Evolutionary conservation across 2,797 vertebrate genomes (phyloP).

Genomic region (Cephalopachus bancanus): DNA sequence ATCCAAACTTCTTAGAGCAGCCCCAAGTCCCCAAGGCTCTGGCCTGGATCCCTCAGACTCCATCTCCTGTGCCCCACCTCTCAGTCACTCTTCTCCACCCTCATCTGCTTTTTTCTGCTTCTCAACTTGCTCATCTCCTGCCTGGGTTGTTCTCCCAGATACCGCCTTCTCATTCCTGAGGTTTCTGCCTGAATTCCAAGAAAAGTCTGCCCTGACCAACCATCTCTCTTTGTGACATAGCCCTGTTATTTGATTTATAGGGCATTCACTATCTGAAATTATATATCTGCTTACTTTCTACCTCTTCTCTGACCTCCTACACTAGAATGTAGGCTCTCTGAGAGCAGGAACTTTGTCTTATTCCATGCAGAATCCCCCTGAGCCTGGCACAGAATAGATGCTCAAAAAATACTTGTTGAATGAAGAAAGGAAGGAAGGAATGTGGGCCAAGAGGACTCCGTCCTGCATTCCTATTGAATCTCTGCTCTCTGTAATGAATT

Average conservation of each 20-base stretch:
- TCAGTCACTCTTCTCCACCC: background rate
- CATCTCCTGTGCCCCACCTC: background rate
- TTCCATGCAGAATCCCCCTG: background rate
- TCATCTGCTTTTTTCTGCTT: background rate
- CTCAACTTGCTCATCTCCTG: background rate
- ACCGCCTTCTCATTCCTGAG: background rate
- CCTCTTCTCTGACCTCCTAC: background rate
- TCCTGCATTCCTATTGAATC: background rate
- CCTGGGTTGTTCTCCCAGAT: background rate
- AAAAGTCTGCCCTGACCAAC: background rate
- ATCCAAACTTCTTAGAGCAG: background rate
- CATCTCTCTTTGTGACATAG: background rate
- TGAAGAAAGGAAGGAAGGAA: background rate
- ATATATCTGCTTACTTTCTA: constrained; percentile 3
- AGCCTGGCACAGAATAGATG: background rate
- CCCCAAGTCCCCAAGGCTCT: background rate
- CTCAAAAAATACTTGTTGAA: background rate
- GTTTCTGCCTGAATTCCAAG: background rate
- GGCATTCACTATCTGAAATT: background rate
- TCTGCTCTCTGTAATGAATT: background rate
- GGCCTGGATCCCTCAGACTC: background rate
- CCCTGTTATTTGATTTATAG: background rate
- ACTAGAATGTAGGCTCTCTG: background rate
- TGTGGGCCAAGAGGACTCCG: background rate
- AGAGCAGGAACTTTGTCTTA: background rate